Percentiles rank a stretch among this genome's conserved stretches.
These are phyloP conservation scores for Hemithea aestivaria DNA, from an alignment of 2,888 invertebrate species.

Conservation along the genomic window DNA sequence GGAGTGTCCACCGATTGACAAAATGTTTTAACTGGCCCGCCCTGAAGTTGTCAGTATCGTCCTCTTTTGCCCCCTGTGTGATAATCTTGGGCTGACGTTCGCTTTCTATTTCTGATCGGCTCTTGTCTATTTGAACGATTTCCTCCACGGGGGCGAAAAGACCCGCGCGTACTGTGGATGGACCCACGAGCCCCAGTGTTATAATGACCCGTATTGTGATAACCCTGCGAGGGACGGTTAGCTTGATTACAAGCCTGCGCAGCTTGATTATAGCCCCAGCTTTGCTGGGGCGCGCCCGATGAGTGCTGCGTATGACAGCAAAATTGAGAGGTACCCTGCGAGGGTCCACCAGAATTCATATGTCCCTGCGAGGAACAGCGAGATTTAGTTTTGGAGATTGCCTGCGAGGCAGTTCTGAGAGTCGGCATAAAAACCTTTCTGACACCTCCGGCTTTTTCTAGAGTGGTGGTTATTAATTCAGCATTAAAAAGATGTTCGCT, in stretches of 20 bases:
- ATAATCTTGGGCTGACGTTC: background rate
- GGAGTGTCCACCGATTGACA: constrained; percentile 3
- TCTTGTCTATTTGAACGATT: too few species aligned
- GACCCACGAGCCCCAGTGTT: too few species aligned
- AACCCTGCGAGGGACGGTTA: constrained; percentile 2
- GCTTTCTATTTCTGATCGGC: too few species aligned
- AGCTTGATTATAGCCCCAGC: background rate
- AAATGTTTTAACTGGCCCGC: constrained; percentile 11
- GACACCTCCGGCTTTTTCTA: constrained; percentile 27
- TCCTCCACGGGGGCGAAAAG: too few species aligned
- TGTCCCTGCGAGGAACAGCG: constrained; percentile 16
- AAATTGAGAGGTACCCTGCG: constrained; percentile 9
- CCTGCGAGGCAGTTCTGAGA: background rate
- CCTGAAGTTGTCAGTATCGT: too few species aligned
- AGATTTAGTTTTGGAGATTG: background rate
- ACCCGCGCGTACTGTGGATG: too few species aligned
- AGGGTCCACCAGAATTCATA: too few species aligned
- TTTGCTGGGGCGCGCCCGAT: too few species aligned
- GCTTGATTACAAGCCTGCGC: background rate
- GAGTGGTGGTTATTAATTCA: constrained; percentile 12
- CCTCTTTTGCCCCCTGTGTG: constrained; percentile 3
- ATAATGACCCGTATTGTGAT: background rate
- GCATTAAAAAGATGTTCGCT: constrained; percentile 12
- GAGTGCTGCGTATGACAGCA: too few species aligned
- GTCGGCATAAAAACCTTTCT: constrained; percentile 23